phyloP scores from a whole-genome alignment of 2,888 invertebrate species.

The Ichneumoninae sp. region DNA sequence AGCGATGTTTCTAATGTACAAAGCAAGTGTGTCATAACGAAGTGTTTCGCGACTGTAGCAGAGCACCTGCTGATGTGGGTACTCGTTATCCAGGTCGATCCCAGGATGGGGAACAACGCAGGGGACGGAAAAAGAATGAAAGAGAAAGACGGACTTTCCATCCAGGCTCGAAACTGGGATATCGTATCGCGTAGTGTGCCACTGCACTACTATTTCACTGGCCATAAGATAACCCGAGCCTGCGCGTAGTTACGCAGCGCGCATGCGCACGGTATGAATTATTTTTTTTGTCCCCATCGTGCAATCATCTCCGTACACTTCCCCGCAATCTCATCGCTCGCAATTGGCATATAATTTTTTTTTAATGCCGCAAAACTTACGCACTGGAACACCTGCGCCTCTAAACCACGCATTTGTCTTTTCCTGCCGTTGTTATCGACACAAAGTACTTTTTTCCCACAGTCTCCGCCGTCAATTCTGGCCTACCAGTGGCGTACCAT shows the following conservation, averaged over 20 bases:
- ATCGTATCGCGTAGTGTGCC: neutral
- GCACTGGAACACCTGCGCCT: neutral
- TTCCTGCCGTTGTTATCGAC: slow-evolving; percentile 7
- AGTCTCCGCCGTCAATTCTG: slow-evolving; percentile 23
- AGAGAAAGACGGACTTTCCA: slow-evolving; percentile 59
- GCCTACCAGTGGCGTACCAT: slow-evolving; percentile 31
- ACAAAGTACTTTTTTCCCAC: slow-evolving; percentile 13
- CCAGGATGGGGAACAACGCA: slow-evolving; percentile 23
- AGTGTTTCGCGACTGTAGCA: slow-evolving; percentile 40
- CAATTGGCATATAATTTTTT: neutral
- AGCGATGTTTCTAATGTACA: slow-evolving; percentile 6
- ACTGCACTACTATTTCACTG: neutral
- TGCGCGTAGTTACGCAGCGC: neutral
- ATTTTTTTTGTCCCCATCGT: neutral
- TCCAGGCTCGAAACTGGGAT: slow-evolving; percentile 44
- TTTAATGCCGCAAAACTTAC: slow-evolving; percentile 14
- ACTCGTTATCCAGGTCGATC: slow-evolving; percentile 48
- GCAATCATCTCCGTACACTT: slow-evolving; percentile 8
- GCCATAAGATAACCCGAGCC: neutral
- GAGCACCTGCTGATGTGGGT: slow-evolving; percentile 31
- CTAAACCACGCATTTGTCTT: neutral
- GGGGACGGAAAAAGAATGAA: slow-evolving; percentile 39
- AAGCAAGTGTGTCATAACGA: slow-evolving; percentile 46
- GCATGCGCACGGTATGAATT: neutral
- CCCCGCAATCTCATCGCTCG: neutral